Evolutionary conservation across 1,140 invertebrate species (phyloP), one percentile per base, ranked within the genome.

Genomic region (Anastrepha ludens): DNA sequence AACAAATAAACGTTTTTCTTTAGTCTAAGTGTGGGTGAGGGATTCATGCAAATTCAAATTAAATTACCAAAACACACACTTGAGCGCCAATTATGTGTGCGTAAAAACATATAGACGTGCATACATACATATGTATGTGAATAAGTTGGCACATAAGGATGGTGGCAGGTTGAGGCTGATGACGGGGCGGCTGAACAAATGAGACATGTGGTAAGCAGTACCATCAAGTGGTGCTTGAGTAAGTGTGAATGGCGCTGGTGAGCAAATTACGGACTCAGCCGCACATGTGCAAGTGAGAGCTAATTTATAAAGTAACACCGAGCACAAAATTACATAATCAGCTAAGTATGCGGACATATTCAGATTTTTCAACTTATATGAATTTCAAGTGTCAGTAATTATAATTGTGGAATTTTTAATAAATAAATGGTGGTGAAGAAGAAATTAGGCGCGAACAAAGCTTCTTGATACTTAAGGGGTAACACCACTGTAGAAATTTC

Each of bases 31-130:
- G 39, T 13, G 4, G 50, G 74, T 55, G 47, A 81, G 7, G 47
- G 47, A 81, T 29, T 55, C 74, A 81, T 81, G 50, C 74, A 81
- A 81, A 81, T 55, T 81, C 74, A 81, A 81, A 81, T 81, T 58
- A 81, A 81, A 81, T 81, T 81, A 81, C 50, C 74, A 81, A 81
- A 81, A 81, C 47, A 81, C 74, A 81, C 20, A 81, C 74, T 81
- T 81, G 74, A 81, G 20, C 74, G 47, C 47, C 74, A 55, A 81
- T 81, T 81, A 58, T 55, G 74, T 55, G 44, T 74, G 11, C 47
- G 70, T 50, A 41, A 17, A 64, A 13, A 64, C 60, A 64, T 17
- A 64, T n/a, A 58, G 7, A 58, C 55, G 13, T 58, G 2, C 55
- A 15, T 67, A 58, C 55, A 15, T 67, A 15, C 60, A 62, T 17